Base-by-base conservation (phyloP, 2,888 invertebrate genomes). In the Aethes cnicana region DNA sequence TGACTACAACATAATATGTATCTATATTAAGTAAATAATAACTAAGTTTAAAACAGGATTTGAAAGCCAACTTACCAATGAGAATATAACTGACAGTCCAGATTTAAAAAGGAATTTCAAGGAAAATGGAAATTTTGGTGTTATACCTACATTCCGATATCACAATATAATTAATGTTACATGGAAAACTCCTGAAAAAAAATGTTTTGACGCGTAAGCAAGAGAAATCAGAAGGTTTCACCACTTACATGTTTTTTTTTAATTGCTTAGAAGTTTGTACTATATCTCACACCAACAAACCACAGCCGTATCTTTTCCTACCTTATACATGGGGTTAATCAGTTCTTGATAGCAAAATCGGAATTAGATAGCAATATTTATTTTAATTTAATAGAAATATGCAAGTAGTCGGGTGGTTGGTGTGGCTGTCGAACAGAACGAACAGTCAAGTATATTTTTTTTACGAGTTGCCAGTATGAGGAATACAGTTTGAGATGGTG, bases 191-290 rank as follows among this genome's bases (percentile, higher is more conserved):
- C 37, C 28, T 36, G 46, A 16, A 58, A 62, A 44, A 47, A 37
- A 41, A 44, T 39, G 42, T 21, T 54, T 55, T 74, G 77, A 74
- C 74, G 79, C 68, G 78, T 78, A 75, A 72, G 74, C 70, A 75
- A 75, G 79, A 76, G 79, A 83, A 81, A 81, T 80, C 69, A 62
- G 61, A 54, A 43, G 55, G 54, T 59, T 64, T 56, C 58, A 62
- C 59, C 59, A 63, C 56, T 58, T 46, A 35, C 50, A 37, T 46
- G 46, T 52, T 46, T 39, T 16, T 26, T 36, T 36, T 16, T 7
- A 21, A 25, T n/a, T 32, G 8, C 17, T 12, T n/a, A 6, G 21
- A 16, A 36, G 18, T 12, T 11, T 14, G 9, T 36, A 21, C n/a
- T 17, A 16, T 3, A 11, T 28, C 9, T 20, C n/a, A 28, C 18